Evolutionary conservation across 2,113 vertebrate genomes (phyloP), one percentile per base, ranked within the genome.

Genomic region (Rostratula benghalensis): DNA sequence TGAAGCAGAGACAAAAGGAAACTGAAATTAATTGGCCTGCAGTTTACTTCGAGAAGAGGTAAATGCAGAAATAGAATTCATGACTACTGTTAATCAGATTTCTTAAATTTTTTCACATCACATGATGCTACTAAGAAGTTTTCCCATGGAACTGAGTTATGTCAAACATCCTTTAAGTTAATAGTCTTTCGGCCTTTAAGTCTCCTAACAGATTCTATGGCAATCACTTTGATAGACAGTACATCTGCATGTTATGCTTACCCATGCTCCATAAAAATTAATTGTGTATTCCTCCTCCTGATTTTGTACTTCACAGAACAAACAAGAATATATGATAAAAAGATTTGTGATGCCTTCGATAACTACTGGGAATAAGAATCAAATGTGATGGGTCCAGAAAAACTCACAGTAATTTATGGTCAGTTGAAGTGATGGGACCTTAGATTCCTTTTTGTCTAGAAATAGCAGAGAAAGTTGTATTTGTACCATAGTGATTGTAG

Each of bases 141-240:
- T 71, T 82, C 69, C 73, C 65, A n/a, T 37, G 30, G 46, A 92
- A 86, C 10, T 19, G 33, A 88, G 60, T 71, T 89, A 78, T 50
- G 57, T 28, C 56, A 90, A 95, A 92, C 31, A 90, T 61, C 20
- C 73, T 51, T 53, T 53, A 93, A 91, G 74, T 43, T 91, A 92
- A 91, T 4, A 53, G 53, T 54, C 53, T 68, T 92, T 61, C 65
- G 76, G 61, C 13, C 83, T 61, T 73, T 74, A 68, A 89, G 76
- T 56, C 43, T 79, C 35, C 46, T 68, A 75, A 88, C 37, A 93
- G 85, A 90, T 90, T 90, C 83, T 63, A 87, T 45, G 64, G 75
- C 80, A 89, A 69, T 59, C 92, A 80, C 35, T 91, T 93, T 84
- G 83, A 94, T 3, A 85, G 91, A 74, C 94, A 92, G 80, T 60